Percentiles rank a stretch among this genome's conserved stretches.
Evolutionary conservation across 92 coral and sea anemone species (phyloP).

Genomic region (Isaurus tuberculatus): DNA sequence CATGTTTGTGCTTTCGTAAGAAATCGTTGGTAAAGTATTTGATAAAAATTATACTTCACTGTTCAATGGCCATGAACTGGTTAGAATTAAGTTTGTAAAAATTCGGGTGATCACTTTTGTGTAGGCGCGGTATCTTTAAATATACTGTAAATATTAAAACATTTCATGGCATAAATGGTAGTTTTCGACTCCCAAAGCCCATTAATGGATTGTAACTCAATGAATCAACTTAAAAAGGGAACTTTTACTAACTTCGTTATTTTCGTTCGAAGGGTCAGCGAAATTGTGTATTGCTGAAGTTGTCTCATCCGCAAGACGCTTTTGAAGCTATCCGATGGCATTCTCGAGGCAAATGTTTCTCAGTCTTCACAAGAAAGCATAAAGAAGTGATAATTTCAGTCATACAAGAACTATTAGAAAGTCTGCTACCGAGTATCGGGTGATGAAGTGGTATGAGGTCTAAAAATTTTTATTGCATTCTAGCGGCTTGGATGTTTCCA

Average conservation of each 20-base stretch:
- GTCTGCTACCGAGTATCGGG: conserved; percentile 13
- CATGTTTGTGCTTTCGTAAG: background rate
- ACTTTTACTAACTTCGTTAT: background rate
- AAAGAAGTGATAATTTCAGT: conserved; percentile 16
- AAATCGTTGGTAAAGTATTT: background rate
- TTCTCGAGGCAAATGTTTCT: conserved; percentile 1
- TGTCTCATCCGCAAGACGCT: conserved; percentile 36
- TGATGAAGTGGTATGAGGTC: conserved; percentile 52
- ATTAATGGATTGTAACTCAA: conserved; percentile 5
- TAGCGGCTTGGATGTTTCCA: conserved; percentile 23
- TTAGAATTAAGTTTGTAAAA: background rate
- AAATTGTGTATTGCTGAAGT: conserved; percentile 33
- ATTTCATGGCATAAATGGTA: conserved; percentile 24
- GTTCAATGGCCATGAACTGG: background rate
- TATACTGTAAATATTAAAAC: conserved; percentile 23
- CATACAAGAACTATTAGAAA: conserved; percentile 19
- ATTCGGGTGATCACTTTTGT: background rate
- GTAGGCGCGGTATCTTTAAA: conserved; percentile 34
- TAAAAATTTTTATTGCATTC: conserved; percentile 25
- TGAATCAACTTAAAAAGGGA: background rate
- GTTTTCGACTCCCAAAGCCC: conserved; percentile 1
- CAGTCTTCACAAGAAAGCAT: conserved; percentile 14
- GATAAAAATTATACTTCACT: background rate
- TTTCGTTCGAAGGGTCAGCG: conserved; percentile 30
- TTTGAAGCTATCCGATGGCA: conserved; percentile 38